Percentiles rank a stretch among this genome's conserved stretches.
phyloP scores from a whole-genome alignment of 2,797 vertebrate genomes.

The Silurus lanzhouensis region DNA sequence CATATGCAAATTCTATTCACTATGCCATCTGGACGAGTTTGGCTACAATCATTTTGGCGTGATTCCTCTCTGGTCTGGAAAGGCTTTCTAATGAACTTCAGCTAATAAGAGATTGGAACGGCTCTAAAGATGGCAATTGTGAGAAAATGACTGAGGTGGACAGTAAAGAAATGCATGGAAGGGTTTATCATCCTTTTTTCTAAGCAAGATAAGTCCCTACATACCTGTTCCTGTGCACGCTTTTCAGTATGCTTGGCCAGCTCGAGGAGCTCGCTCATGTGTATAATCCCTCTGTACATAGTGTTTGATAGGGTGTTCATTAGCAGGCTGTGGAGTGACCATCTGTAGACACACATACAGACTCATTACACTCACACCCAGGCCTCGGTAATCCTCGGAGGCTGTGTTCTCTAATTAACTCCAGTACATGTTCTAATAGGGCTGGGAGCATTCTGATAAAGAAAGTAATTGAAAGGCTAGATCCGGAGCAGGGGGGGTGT shows the following conservation, averaged over 20 bases:
- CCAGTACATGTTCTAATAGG: constrained; percentile 56
- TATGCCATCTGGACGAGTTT: not conserved
- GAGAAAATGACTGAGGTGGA: not conserved
- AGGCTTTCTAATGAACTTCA: not conserved
- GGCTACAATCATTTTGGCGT: not conserved
- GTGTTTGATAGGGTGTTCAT: constrained; percentile 44
- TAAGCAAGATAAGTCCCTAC: not conserved
- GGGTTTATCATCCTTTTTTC: not conserved
- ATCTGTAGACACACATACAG: constrained; percentile 33
- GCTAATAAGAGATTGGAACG: not conserved
- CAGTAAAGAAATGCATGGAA: not conserved
- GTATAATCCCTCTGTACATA: constrained; percentile 61
- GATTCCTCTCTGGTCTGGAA: not conserved
- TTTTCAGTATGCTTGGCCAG: constrained; percentile 56
- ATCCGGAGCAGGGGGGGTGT: constrained; percentile 52
- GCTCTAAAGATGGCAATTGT: not conserved
- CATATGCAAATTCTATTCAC: not conserved
- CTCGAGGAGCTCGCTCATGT: constrained; percentile 52
- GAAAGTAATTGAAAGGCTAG: constrained; percentile 66
- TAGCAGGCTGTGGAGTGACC: constrained; percentile 41
- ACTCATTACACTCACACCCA: constrained; percentile 37
- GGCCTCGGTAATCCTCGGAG: constrained; percentile 60
- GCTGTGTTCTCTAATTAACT: constrained; percentile 66
- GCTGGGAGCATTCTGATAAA: constrained; percentile 60
- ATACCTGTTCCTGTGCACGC: not conserved